Evolutionary conservation across 2,113 vertebrate species (phyloP).

Genomic region (Apteryx owenii): DNA sequence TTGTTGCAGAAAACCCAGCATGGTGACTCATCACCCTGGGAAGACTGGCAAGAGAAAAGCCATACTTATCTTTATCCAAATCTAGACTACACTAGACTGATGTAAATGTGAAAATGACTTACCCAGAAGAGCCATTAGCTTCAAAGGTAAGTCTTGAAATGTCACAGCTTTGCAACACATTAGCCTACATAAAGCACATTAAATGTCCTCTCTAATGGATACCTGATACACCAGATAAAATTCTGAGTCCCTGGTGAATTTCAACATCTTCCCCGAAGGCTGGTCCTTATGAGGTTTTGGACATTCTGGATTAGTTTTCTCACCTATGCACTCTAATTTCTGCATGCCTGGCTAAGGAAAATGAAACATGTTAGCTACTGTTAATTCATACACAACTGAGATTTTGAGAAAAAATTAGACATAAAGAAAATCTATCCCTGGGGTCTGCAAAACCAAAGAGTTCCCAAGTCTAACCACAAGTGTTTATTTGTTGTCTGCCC

Average conservation of each 20-base stretch:
- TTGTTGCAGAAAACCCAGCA: not conserved
- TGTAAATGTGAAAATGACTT: constrained; percentile 35
- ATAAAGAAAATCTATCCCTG: not conserved
- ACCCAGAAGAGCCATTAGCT: constrained; percentile 2
- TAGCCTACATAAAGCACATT: not conserved
- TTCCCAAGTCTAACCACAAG: not conserved
- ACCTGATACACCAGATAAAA: not conserved
- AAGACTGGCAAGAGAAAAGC: not conserved
- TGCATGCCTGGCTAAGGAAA: not conserved
- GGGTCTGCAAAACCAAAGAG: not conserved
- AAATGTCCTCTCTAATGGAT: not conserved
- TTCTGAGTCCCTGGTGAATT: not conserved
- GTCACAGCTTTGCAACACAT: not conserved
- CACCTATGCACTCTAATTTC: not conserved
- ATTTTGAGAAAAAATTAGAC: not conserved
- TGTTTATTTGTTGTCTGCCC: not conserved
- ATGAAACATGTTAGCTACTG: not conserved
- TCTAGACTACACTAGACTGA: constrained; percentile 13
- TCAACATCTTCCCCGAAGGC: not conserved
- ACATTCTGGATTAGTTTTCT: not conserved
- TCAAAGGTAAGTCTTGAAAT: not conserved
- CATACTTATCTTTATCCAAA: not conserved
- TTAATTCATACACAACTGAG: not conserved
- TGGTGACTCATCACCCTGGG: constrained; percentile 1
- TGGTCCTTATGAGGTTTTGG: not conserved